These are phyloP conservation scores for Eulemur mongoz DNA, from an alignment of 2,797 vertebrate genomes.

Conservation along the genomic window DNA sequence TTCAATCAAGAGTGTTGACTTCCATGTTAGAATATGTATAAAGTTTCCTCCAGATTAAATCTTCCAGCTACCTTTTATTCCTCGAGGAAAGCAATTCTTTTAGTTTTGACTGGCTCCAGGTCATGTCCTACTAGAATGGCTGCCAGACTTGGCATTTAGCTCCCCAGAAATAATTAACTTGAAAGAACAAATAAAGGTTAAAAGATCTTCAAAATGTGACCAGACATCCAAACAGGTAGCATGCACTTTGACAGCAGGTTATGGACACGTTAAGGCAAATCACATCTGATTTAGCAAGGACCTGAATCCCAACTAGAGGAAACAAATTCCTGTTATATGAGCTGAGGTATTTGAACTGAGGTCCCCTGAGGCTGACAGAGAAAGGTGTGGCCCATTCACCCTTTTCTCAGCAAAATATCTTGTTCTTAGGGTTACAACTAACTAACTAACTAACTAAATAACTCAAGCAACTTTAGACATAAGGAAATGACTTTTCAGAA, in stretches of 20 bases:
- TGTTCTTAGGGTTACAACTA: background rate
- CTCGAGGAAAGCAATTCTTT: constrained; percentile 19
- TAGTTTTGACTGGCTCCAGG: background rate
- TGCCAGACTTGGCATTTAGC: constrained; percentile 49
- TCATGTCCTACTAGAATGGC: constrained; percentile 22
- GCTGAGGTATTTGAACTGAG: background rate
- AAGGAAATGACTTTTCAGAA: background rate
- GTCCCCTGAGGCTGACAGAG: background rate
- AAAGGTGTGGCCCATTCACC: background rate
- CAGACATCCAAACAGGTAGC: constrained; percentile 33
- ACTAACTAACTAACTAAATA: background rate
- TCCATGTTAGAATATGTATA: background rate
- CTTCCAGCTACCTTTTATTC: background rate
- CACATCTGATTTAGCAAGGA: constrained; percentile 26
- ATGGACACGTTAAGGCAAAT: constrained; percentile 53
- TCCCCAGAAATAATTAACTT: constrained; percentile 61
- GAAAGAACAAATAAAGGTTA: constrained; percentile 71
- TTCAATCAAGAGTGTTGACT: background rate
- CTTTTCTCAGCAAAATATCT: background rate
- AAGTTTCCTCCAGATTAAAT: background rate
- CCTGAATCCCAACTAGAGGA: constrained; percentile 12
- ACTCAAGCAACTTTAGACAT: background rate
- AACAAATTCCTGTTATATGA: background rate
- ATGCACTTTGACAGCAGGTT: constrained; percentile 42
- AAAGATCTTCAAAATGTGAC: constrained; percentile 55